Percentiles rank a stretch among this genome's conserved stretches.
phyloP scores from a whole-genome alignment of 2,113 vertebrate genomes.

The Nycticebus coucang region DNA sequence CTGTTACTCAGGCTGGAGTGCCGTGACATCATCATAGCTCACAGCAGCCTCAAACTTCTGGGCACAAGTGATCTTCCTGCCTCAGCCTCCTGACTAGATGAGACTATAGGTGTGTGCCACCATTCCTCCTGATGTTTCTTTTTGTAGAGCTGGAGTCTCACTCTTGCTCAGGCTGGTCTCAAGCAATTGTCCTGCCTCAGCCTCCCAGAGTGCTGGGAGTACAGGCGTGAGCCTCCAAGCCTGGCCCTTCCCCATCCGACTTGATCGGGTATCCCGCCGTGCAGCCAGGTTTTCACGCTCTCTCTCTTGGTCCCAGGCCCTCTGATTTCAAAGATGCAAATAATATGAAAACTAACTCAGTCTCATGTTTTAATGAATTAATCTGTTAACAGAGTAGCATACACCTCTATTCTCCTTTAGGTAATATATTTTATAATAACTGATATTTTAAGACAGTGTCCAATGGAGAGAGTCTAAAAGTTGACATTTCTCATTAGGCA shows the following conservation, averaged over 20 bases:
- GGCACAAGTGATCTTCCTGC: no score
- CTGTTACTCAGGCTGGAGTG: no score
- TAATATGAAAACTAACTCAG: background rate
- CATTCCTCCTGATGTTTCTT: no score
- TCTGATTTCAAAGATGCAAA: slow-evolving; percentile 10
- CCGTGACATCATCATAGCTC: no score
- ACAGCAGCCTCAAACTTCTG: no score
- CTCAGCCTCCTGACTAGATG: no score
- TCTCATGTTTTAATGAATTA: background rate
- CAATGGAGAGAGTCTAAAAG: background rate
- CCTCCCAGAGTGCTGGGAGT: no score
- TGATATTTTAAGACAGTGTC: slow-evolving; percentile 16
- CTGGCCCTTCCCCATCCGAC: background rate
- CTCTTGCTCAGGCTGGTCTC: no score
- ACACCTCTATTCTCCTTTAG: background rate
- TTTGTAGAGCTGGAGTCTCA: no score
- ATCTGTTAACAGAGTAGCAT: background rate
- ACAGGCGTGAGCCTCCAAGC: no score
- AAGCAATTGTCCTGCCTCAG: no score
- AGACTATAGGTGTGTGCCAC: no score
- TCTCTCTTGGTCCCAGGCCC: background rate
- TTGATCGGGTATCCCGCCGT: background rate
- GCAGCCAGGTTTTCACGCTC: background rate
- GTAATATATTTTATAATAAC: background rate
- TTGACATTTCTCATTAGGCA: slow-evolving; percentile 32